These are phyloP conservation scores for Heterotis niloticus DNA, from an alignment of 2,113 vertebrate species.

Conservation along the genomic window DNA sequence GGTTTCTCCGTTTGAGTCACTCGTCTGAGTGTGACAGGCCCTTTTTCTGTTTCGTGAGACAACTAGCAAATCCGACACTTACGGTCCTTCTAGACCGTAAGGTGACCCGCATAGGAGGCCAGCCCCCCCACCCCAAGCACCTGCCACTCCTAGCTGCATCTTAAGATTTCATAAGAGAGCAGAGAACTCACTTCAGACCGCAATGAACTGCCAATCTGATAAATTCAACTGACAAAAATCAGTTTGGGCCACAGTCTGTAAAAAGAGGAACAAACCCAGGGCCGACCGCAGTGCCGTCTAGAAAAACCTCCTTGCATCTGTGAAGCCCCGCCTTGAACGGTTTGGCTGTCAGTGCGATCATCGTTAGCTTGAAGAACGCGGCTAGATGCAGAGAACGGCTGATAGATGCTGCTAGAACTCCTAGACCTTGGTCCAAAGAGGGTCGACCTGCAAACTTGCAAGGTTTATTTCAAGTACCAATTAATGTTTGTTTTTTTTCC, in stretches of 20 bases:
- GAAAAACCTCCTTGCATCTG: slow-evolving; percentile 89
- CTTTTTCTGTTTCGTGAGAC: slow-evolving; percentile 84
- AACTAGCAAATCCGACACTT: slow-evolving; percentile 89
- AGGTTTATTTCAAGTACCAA: slow-evolving; percentile 94
- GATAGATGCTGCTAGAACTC: slow-evolving; percentile 93
- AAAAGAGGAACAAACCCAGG: slow-evolving; percentile 78
- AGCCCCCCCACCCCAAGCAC: slow-evolving; percentile 63
- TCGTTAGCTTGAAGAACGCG: slow-evolving; percentile 90
- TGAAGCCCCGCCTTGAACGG: slow-evolving; percentile 90
- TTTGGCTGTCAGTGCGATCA: slow-evolving; percentile 91
- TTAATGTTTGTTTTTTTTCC: slow-evolving; percentile 73
- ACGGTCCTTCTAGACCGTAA: slow-evolving; percentile 87
- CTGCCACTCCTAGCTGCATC: slow-evolving; percentile 85
- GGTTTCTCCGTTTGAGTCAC: slow-evolving; percentile 92
- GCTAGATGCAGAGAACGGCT: slow-evolving; percentile 90
- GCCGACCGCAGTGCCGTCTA: slow-evolving; percentile 85
- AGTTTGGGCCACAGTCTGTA: slow-evolving; percentile 83
- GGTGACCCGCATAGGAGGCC: slow-evolving; percentile 88
- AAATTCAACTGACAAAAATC: slow-evolving; percentile 88
- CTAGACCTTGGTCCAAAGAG: slow-evolving; percentile 92
- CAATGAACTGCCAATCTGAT: slow-evolving; percentile 75
- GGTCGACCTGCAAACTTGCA: slow-evolving; percentile 92
- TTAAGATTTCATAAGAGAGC: slow-evolving; percentile 75
- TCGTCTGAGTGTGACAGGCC: slow-evolving; percentile 89
- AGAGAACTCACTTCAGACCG: slow-evolving; percentile 74